These are phyloP conservation scores for Callosobruchus maculatus DNA, from an alignment of 2,888 invertebrate genomes.

Conservation along the genomic window DNA sequence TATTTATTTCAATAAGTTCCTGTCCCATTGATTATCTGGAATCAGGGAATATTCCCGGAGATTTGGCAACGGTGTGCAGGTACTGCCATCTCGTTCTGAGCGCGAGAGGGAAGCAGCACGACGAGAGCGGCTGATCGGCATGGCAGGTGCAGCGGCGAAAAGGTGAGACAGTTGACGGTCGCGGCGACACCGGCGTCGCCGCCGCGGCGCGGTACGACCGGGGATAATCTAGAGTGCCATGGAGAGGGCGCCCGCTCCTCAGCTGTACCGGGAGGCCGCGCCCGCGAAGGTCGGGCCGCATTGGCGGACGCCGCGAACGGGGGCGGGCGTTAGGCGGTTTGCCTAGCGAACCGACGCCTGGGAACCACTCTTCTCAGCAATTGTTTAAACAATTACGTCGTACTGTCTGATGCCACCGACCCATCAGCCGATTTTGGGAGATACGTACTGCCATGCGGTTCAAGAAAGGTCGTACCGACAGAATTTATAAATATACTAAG, in stretches of 20 bases:
- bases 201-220: background rate
- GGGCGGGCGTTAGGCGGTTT: background rate
- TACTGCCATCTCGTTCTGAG: background rate
- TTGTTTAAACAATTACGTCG: background rate
- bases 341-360: background rate
- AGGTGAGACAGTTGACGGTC: conserved; percentile 3
- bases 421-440: too few species aligned
- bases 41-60: background rate
- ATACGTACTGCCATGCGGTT: too few species aligned
- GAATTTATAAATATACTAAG: too few species aligned
- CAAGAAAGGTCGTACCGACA: too few species aligned
- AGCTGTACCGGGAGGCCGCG: background rate
- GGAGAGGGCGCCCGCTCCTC: background rate
- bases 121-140: conserved; percentile 10
- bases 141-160: conserved; percentile 22
- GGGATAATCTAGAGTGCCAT: background rate
- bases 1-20: too few species aligned
- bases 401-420: background rate
- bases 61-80: background rate
- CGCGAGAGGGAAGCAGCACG: conserved; percentile 1
- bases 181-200: background rate
- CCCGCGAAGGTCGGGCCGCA: background rate
- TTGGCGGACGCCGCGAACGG: background rate
- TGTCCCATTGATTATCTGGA: too few species aligned
- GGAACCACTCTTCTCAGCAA: background rate